Conservation (phyloP, 2,113 vertebrate genomes). For the Lepus timidus region DNA sequence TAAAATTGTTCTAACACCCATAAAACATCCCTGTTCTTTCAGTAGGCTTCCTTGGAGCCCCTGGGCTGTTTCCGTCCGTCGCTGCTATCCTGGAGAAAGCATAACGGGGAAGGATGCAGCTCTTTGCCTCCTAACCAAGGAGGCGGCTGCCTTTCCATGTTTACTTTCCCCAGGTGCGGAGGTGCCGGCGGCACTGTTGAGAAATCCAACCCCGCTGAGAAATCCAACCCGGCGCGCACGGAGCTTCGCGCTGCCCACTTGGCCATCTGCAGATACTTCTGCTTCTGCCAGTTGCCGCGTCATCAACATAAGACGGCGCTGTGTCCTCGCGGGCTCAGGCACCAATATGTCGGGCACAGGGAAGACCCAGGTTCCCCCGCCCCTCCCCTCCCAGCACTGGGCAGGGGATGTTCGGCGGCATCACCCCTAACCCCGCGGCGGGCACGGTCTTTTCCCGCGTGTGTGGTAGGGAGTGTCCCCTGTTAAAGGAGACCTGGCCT, state of each 20-base stretch:
- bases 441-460: neutral
- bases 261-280: neutral
- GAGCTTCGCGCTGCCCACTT: rapidly evolving
- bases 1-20: neutral
- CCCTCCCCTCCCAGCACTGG: neutral
- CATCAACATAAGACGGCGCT: constrained; percentile 68
- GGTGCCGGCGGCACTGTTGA: neutral
- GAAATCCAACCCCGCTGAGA: neutral
- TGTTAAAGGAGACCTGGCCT: neutral
- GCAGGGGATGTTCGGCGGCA: no score
- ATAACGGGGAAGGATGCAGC: neutral
- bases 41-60: neutral
- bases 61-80: neutral
- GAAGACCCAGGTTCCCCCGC: neutral
- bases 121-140: neutral
- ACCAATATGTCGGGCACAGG: neutral
- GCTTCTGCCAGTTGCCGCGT: neutral
- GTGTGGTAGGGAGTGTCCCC: no score
- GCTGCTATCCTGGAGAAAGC: neutral
- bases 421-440: no score
- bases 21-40: neutral
- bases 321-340: neutral
- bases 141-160: neutral
- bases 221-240: neutral
- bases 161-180: neutral